Conservation (phyloP, 1,140 invertebrate genomes). For the Theocolax elegans region DNA sequence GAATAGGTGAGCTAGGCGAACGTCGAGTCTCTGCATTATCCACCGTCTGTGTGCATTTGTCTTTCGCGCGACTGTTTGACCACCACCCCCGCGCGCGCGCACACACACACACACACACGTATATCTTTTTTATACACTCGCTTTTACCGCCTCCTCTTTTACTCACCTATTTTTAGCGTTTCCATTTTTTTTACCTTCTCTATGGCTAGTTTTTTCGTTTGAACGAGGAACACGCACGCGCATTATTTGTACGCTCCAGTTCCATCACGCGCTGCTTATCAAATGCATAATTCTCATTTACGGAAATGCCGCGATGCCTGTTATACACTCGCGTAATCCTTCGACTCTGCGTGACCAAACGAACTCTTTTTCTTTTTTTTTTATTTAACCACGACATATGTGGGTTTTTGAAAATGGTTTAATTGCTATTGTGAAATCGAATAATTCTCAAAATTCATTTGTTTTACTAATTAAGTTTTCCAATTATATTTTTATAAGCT, state of each 20-base stretch:
- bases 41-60: constrained; percentile 8
- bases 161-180: not conserved
- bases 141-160: not conserved
- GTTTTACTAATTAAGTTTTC: too few species aligned
- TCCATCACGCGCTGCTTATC: constrained; percentile 51
- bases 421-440: too few species aligned
- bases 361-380: too few species aligned
- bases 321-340: not conserved
- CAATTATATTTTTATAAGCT: too few species aligned
- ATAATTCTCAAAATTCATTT: too few species aligned
- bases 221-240: not conserved
- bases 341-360: not conserved
- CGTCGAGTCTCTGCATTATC: not conserved
- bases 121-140: too few species aligned
- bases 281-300: constrained; percentile 57
- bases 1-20: constrained; percentile 13
- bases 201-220: not conserved
- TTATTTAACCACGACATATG: too few species aligned
- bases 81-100: not conserved
- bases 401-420: too few species aligned
- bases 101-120: too few species aligned
- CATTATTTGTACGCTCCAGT: constrained; percentile 59
- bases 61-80: constrained; percentile 6
- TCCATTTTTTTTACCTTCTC: not conserved
- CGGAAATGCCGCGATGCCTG: constrained; percentile 46